A percentile compares a stretch with the other conserved stretches of the same genome.
Conservation (phyloP, 2,888 invertebrate genomes). For the Lacanobia wlatinum region DNA sequence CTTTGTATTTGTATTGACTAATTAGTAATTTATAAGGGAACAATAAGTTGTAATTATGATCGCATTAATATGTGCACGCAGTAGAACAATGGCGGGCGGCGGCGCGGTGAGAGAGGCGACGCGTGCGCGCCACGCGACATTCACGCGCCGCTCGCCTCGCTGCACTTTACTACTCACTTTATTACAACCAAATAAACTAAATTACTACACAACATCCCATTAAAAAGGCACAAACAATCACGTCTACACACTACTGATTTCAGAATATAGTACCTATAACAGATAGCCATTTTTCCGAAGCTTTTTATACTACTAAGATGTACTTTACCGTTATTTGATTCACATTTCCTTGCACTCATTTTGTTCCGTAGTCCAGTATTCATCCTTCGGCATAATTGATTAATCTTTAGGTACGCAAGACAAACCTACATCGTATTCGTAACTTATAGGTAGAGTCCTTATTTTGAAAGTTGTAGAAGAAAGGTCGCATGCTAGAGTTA, state of each 20-base stretch:
- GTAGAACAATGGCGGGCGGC: slow-evolving; percentile 69
- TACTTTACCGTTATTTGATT: not conserved
- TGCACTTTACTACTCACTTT: slow-evolving; percentile 11
- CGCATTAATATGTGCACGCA: slow-evolving; percentile 39
- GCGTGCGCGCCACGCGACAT: slow-evolving; percentile 75
- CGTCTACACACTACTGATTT: not conserved
- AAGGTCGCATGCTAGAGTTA: not conserved
- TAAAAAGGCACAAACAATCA: not conserved
- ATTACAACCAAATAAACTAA: not conserved
- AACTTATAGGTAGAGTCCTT: not conserved
- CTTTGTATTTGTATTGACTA: slow-evolving; percentile 22
- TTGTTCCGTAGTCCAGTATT: not conserved
- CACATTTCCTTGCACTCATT: not conserved
- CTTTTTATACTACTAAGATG: not conserved
- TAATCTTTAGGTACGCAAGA: not conserved
- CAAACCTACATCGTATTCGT: not conserved
- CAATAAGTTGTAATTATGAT: slow-evolving; percentile 54
- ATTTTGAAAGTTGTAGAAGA: slow-evolving; percentile 11
- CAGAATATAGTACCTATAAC: not conserved
- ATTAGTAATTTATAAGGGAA: slow-evolving; percentile 47
- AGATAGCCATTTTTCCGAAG: not conserved
- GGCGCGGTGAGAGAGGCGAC: slow-evolving; percentile 41
- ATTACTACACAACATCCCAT: not conserved
- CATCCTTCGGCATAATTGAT: not conserved
- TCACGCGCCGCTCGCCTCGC: slow-evolving; percentile 49